Base-by-base conservation (phyloP, 2,797 vertebrate species). In the Meda fulgida region DNA sequence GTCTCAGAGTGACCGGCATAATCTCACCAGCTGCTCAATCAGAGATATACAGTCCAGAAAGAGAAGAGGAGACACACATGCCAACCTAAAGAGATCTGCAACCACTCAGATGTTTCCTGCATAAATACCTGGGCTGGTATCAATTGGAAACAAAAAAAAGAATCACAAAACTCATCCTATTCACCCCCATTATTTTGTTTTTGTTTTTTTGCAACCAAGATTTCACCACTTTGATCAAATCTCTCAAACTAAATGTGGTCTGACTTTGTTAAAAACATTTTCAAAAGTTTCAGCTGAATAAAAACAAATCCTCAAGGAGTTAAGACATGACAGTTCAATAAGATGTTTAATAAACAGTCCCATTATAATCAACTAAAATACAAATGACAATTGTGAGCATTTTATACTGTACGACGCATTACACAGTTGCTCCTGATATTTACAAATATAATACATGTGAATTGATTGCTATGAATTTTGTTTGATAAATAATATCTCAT, bases 11-110 rank as follows among this genome's bases (percentile, higher is more conserved):
- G 43, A 84, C 73, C 29, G 80, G 77, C 71, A 46, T 81, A 86
- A 86, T 86, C 86, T 86, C 75, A 78, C 76, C 77, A 82, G 80
- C 78, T 58, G 34, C 65, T 82, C 53, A 78, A 46, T 67, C 71
- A 81, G n/a, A 84, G 55, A 86, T 65, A 40, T 65, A 19, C 13
- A 40, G 81, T 67, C 48, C 38, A 84, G 58, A 78, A 40, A 53
- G 65, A 36, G 26, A 40, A 51, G 36, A 70, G 46, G 40, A 66
- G 26, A 80, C 40, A 66, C 53, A 29, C 26, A 43, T 29, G 36
- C 48, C 31, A 55, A 60, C 51, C 9, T 9, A 58, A 36, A 60
- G 67, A 16, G 51, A 43, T 60, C 55, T 43, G 23, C 40, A 46
- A 9, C 7, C 14, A 23, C 11, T 46, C 13, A 0, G 36, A 78